Percentiles rank a stretch among this genome's conserved stretches.
Evolutionary conservation across 2,888 invertebrate genomes (phyloP).

Genomic region (Alsophila aescularia): DNA sequence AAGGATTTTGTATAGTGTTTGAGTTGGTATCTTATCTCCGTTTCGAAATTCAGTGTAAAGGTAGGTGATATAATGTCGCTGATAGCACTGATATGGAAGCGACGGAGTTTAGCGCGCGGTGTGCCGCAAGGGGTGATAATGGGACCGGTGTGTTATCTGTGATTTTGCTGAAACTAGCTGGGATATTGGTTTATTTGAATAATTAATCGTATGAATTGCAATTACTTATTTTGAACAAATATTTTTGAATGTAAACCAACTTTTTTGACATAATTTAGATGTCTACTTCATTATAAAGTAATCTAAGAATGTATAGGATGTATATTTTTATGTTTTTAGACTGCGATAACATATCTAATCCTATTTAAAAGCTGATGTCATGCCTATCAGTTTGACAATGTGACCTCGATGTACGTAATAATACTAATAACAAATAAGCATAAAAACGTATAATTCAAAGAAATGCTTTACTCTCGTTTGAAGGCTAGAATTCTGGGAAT

Average conservation of each 20-base stretch:
- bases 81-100: conserved; percentile 49
- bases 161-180: neutral
- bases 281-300: too few relatives aligned
- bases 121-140: conserved; percentile 46
- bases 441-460: too few relatives aligned
- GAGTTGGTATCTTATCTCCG: conserved; percentile 64
- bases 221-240: too few relatives aligned
- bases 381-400: conserved; percentile 6
- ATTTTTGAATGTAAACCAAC: too few relatives aligned
- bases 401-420: conserved; percentile 7
- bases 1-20: conserved; percentile 49
- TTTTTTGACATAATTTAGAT: too few relatives aligned
- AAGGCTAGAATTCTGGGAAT: too few relatives aligned
- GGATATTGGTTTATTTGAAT: neutral
- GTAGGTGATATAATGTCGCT: conserved; percentile 60
- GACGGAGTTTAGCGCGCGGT: conserved; percentile 39
- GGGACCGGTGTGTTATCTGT: conserved; percentile 17
- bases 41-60: conserved; percentile 78
- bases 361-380: conserved; percentile 19
- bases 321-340: neutral
- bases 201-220: too few relatives aligned
- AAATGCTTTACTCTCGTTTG: too few relatives aligned
- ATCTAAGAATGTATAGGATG: neutral
- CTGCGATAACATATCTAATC: conserved; percentile 14
- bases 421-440: neutral